Base-by-base conservation (phyloP, 1,140 invertebrate genomes). In the Aphelinus atriplicis region DNA sequence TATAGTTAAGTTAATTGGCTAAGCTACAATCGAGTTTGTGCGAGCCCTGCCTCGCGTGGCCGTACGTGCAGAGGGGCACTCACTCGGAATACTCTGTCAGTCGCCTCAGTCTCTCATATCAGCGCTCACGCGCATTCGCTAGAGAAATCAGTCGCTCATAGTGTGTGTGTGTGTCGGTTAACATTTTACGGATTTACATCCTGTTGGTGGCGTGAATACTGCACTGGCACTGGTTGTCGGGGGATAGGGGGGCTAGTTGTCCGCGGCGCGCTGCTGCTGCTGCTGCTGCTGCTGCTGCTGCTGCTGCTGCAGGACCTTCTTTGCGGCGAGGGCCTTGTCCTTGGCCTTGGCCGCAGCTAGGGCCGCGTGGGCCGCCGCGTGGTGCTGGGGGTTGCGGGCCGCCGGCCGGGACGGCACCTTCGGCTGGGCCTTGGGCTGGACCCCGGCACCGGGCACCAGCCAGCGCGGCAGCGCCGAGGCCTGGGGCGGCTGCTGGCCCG, bases 21-120 rank as follows among this genome's bases (percentile, higher is more conserved):
- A 63, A 75, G 3, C 53, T 75, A 74, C 3, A 61, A 56, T 69
- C 57, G 51, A 75, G 57, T 71, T 70, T 71, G 73, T 75, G 73
- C 77, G 69, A 75, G 73, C 61, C 68, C 68, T 77, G 62, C 47
- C 69, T 73, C 71, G 60, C 67, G 71, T 61, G 58, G 56, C 58
- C 26, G 51, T 51, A 77, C 75, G 77, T 78, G 76, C 60, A 70
- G 79, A 26, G 26, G 26, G 26, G 26, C 26, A 26, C 26, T 26
- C 26, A 26, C 26, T 26, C 26, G 26, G 26, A 26, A 26, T 26
- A 55, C 57, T n/a, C 57, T 51, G 55, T 73, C 26, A 53, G 56
- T 71, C 51, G 66, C 46, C 55, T 9, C 56, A 53, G 48, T 53
- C 64, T 26, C 50, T 51, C 46, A 2, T 42, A 6, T 6, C 9